These are phyloP conservation scores for Lithophane socia DNA, from an alignment of 2,888 invertebrate genomes.

Conservation along the genomic window DNA sequence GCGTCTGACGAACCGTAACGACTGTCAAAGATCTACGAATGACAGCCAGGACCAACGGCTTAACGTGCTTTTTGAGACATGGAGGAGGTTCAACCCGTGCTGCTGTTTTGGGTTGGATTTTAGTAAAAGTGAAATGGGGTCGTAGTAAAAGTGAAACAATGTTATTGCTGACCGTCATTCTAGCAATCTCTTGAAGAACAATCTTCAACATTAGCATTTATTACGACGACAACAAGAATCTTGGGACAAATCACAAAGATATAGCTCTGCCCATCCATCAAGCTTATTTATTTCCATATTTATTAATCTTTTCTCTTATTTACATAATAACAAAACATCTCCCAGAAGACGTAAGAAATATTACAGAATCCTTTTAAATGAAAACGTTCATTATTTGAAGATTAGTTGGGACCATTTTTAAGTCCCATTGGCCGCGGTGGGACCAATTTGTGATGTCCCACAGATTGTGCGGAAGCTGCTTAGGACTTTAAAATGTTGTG, in stretches of 20 bases:
- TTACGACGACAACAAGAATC: not conserved
- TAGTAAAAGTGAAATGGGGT: too few relatives aligned
- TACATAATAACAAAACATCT: conserved; percentile 32
- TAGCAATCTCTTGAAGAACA: too few relatives aligned
- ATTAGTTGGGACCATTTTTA: conserved; percentile 74
- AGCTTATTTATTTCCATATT: not conserved
- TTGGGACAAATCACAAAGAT: conserved; percentile 13
- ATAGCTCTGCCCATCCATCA: not conserved
- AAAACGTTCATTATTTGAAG: conserved; percentile 69
- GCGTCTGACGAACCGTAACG: too few relatives aligned
- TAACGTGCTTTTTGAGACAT: too few relatives aligned
- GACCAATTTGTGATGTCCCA: conserved; percentile 77
- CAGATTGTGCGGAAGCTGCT: conserved; percentile 59
- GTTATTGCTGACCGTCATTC: too few relatives aligned
- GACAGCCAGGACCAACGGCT: too few relatives aligned
- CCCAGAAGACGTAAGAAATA: conserved; percentile 49
- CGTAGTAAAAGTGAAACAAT: too few relatives aligned
- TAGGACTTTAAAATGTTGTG: conserved; percentile 60
- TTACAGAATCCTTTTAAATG: conserved; percentile 68
- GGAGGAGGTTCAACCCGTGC: too few relatives aligned
- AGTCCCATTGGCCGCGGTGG: conserved; percentile 70
- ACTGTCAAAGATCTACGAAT: too few relatives aligned
- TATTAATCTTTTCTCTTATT: conserved; percentile 25
- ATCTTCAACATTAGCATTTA: too few relatives aligned
- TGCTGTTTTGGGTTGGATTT: too few relatives aligned